Evolutionary conservation across 2,113 vertebrate genomes (phyloP).

Genomic region (Calyptomena viridis): DNA sequence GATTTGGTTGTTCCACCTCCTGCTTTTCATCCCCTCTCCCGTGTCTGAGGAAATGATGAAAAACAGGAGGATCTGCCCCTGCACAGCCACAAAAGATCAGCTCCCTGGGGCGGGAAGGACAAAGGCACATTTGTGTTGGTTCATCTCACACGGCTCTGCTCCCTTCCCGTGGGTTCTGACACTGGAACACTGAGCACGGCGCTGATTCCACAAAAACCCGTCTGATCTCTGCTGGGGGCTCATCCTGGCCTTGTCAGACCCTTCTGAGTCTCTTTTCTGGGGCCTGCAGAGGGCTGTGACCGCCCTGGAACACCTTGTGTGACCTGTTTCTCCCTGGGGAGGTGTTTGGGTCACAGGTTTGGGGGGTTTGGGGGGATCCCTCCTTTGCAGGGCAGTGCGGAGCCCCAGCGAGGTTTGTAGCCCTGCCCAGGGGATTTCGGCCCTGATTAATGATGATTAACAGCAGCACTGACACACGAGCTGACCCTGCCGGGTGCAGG

Average conservation of each 20-base stretch:
- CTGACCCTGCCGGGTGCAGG: fast-evolving
- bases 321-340: not conserved
- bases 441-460: not conserved
- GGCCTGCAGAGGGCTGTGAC: not conserved
- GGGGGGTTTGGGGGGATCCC: fast-evolving
- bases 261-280: not conserved
- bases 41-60: not conserved
- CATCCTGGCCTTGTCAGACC: not conserved
- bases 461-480: not conserved
- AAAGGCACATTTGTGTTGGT: not conserved
- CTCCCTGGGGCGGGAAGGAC: not conserved
- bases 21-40: not conserved
- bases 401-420: not conserved
- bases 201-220: not conserved
- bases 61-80: not conserved
- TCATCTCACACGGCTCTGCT: not conserved
- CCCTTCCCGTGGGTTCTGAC: not conserved
- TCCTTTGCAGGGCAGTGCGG: not conserved
- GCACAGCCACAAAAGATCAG: not conserved
- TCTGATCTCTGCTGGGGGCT: not conserved
- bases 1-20: not conserved
- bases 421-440: not conserved
- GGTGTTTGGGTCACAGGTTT: not conserved
- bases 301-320: not conserved
- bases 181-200: not conserved